phyloP scores from a whole-genome alignment of 2,113 vertebrate species.

The Gnathonemus echidnorhynchus region DNA sequence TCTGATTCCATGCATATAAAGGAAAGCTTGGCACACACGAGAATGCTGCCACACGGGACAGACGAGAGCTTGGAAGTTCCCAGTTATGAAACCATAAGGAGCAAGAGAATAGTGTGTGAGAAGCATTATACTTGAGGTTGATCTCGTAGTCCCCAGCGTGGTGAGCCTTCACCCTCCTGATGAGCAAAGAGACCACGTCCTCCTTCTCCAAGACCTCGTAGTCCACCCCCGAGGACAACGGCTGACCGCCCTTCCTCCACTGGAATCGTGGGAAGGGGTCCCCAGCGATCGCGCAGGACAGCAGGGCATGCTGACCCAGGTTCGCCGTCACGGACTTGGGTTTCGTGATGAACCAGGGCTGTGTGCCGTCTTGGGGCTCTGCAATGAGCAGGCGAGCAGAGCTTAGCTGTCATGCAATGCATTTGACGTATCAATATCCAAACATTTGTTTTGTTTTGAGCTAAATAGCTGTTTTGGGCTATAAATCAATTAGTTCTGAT shows the following conservation, averaged over 20 bases:
- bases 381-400: constrained; percentile 10
- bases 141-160: constrained; percentile 84
- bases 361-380: constrained; percentile 87
- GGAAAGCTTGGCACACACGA: not conserved
- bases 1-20: not conserved
- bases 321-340: constrained; percentile 66
- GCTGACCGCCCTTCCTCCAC: constrained; percentile 70
- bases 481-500: not conserved
- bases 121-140: constrained; percentile 68
- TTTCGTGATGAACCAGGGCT: constrained; percentile 96
- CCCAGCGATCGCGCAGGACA: constrained; percentile 85
- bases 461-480: not conserved
- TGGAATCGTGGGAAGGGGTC: constrained; percentile 81
- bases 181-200: constrained; percentile 79
- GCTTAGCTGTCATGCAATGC: not conserved
- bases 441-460: not conserved
- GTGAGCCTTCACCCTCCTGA: constrained; percentile 66
- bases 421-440: not conserved
- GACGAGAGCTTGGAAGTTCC: not conserved
- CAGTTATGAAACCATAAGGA: not conserved
- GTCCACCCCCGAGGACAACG: constrained; percentile 54
- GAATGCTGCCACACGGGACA: not conserved
- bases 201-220: constrained; percentile 81
- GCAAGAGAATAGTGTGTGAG: not conserved
- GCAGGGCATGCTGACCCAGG: constrained; percentile 73